phyloP scores from a whole-genome alignment of 2,797 vertebrate genomes.

The Phataginus tricuspis region DNA sequence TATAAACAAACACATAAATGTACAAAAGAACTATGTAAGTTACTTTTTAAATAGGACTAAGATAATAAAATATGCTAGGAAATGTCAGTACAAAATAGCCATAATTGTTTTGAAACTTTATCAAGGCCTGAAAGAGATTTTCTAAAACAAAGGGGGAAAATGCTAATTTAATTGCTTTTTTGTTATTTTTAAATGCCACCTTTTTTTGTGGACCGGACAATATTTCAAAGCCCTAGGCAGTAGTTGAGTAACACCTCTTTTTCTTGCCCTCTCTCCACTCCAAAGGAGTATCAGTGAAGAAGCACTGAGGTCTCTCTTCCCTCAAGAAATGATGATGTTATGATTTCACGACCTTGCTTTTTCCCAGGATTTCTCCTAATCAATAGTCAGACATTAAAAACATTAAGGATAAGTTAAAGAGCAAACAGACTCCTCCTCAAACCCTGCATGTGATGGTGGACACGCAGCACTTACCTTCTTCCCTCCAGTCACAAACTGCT shows the following conservation, averaged over 20 bases:
- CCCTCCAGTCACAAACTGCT: constrained; percentile 98
- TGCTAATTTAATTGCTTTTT: not conserved
- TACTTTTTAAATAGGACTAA: not conserved
- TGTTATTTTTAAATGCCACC: constrained; percentile 31
- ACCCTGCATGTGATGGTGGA: not conserved
- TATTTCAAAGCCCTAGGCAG: not conserved
- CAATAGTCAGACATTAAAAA: not conserved
- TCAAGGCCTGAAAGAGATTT: not conserved
- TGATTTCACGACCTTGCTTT: not conserved
- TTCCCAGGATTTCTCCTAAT: not conserved
- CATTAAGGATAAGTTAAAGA: not conserved
- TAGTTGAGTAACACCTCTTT: not conserved
- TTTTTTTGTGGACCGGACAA: not conserved
- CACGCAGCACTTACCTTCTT: constrained; percentile 91
- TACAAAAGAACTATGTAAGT: not conserved
- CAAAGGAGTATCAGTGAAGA: not conserved
- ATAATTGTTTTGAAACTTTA: not conserved
- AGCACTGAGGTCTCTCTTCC: not conserved
- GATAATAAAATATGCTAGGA: not conserved
- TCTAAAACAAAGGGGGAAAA: not conserved
- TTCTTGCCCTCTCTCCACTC: not conserved
- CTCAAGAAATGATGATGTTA: not conserved
- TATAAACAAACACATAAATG: not conserved
- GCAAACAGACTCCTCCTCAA: not conserved
- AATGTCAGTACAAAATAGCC: not conserved